Evolutionary conservation across 2,113 vertebrate species (phyloP).

Genomic region (Etheostoma cragini): DNA sequence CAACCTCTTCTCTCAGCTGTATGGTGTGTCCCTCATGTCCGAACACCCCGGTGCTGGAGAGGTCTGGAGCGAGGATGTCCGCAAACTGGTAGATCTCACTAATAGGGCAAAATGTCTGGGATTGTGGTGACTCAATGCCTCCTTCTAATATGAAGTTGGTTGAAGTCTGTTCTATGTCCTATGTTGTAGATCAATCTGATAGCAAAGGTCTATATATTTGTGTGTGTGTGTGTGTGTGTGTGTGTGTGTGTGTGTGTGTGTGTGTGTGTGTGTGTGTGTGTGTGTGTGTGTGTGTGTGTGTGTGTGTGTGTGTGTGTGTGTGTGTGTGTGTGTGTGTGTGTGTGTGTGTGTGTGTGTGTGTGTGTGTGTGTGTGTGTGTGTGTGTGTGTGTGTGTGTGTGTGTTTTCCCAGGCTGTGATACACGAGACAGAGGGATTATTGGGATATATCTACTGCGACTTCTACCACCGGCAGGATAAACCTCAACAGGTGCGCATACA

Average conservation of each 20-base stretch:
- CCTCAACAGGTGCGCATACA: constrained; percentile 91
- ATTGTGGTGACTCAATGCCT: background rate
- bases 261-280: constrained; percentile 20
- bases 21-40: constrained; percentile 90
- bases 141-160: background rate
- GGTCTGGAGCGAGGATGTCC: constrained; percentile 94
- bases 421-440: constrained; percentile 95
- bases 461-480: constrained; percentile 93
- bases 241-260: constrained; percentile 14
- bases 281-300: constrained; percentile 12
- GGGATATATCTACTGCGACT: constrained; percentile 98
- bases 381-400: constrained; percentile 24
- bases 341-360: constrained; percentile 1
- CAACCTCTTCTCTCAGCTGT: constrained; percentile 89
- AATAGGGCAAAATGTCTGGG: background rate
- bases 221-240: constrained; percentile 6
- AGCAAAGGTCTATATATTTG: background rate
- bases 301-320: constrained; percentile 17
- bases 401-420: constrained; percentile 89
- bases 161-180: background rate
- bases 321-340: constrained; percentile 16
- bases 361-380: constrained; percentile 13
- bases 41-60: constrained; percentile 91
- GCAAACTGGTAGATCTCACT: constrained; percentile 89
- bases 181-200: background rate